Conservation (phyloP, 2,888 invertebrate species). For the Drosophila pseudotalamancana region DNA sequence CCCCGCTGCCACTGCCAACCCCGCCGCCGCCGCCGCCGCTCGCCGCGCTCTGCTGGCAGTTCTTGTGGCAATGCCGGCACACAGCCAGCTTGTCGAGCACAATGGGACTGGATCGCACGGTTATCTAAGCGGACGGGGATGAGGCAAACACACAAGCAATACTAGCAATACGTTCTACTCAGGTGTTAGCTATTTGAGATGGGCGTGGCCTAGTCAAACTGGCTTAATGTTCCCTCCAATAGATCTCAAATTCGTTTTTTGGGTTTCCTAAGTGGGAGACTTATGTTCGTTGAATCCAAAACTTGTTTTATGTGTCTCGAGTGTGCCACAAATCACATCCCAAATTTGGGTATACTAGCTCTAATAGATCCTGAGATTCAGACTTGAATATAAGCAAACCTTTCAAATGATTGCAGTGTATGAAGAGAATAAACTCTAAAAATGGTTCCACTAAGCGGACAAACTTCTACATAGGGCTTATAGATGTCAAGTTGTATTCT, state of each 20-base stretch:
- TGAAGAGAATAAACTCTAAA: no score
- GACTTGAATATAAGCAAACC: no score
- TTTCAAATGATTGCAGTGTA: no score
- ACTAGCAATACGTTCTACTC: slow-evolving; percentile 40
- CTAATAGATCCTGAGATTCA: no score
- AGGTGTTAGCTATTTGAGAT: not conserved
- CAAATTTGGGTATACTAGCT: no score
- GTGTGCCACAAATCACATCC: no score
- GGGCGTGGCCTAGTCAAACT: slow-evolving; percentile 2
- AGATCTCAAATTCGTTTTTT: not conserved
- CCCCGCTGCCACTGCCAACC: slow-evolving; percentile 22
- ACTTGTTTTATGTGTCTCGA: not conserved
- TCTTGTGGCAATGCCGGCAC: slow-evolving; percentile 91
- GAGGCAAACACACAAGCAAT: slow-evolving; percentile 15
- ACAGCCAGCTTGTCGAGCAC: slow-evolving; percentile 89
- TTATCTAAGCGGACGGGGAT: slow-evolving; percentile 86
- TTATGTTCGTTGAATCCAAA: not conserved
- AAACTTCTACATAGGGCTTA: no score
- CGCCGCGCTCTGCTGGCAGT: slow-evolving; percentile 85
- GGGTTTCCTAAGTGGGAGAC: not conserved
- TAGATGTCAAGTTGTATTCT: no score
- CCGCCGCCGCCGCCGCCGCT: slow-evolving; percentile 32
- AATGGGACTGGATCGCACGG: slow-evolving; percentile 90
- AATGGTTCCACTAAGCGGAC: no score
- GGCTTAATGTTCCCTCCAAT: no score